Percentiles rank a stretch among this genome's conserved stretches.
Conservation (phyloP, 2,797 vertebrate genomes). For the Etheostoma perlongum region DNA sequence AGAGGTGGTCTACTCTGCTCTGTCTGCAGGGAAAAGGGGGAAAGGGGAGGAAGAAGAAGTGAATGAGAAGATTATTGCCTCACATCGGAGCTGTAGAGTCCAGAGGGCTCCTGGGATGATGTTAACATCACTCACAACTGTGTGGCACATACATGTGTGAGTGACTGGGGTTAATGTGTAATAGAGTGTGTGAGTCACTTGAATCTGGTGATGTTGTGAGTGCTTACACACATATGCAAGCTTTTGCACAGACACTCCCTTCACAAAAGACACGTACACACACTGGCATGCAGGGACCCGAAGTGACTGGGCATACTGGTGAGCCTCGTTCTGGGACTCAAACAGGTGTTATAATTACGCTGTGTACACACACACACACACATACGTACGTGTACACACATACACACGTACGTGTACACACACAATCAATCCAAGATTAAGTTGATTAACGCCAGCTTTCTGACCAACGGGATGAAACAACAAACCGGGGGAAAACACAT, state of each 20-base stretch:
- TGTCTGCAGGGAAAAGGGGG: slow-evolving; percentile 51
- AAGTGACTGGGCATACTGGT: slow-evolving; percentile 45
- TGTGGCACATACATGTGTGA: slow-evolving; percentile 6
- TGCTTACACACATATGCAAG: background rate
- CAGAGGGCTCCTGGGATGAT: slow-evolving; percentile 53
- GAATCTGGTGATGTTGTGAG: slow-evolving; percentile 39
- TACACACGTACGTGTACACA: slow-evolving; percentile 1
- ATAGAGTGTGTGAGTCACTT: slow-evolving; percentile 65
- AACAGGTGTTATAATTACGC: slow-evolving; percentile 59
- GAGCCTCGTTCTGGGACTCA: slow-evolving; percentile 68
- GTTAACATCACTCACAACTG: slow-evolving; percentile 67
- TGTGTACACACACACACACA: slow-evolving; percentile 52
- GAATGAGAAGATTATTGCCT: slow-evolving; percentile 72
- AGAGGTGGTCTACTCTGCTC: slow-evolving; percentile 66
- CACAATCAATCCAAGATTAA: slow-evolving; percentile 52
- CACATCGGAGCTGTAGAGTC: slow-evolving; percentile 34
- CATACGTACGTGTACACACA: slow-evolving; percentile 12
- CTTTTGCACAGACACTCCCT: slow-evolving; percentile 61
- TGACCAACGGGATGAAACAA: slow-evolving; percentile 21
- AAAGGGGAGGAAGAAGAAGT: slow-evolving; percentile 41
- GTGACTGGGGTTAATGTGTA: slow-evolving; percentile 70
- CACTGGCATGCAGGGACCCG: slow-evolving; percentile 43
- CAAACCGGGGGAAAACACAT: background rate
- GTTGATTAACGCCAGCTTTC: slow-evolving; percentile 58
- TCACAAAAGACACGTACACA: slow-evolving; percentile 53